Evolutionary conservation across 2,888 invertebrate species (phyloP).

Genomic region (Yponomeuta cagnagella): DNA sequence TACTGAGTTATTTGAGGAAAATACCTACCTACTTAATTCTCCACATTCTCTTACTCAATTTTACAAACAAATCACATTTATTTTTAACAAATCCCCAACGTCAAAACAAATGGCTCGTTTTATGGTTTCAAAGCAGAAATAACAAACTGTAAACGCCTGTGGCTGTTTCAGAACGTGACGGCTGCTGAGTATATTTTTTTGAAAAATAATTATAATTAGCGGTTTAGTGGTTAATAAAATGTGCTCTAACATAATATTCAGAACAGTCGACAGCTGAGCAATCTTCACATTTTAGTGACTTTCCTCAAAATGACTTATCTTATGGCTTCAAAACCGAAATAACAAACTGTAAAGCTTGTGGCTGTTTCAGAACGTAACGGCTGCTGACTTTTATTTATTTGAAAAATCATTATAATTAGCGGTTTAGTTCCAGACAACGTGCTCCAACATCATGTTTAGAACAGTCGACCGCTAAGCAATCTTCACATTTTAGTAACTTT

Average conservation of each 20-base stretch:
- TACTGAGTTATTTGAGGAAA: too few species aligned
- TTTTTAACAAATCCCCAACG: neutral
- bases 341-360: neutral
- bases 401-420: neutral
- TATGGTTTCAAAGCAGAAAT: constrained; percentile 1
- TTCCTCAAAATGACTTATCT: neutral
- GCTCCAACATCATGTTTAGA: neutral
- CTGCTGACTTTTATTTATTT: neutral
- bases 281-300: too few species aligned
- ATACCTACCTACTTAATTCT: too few species aligned
- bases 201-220: neutral
- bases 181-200: neutral
- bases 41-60: too few species aligned
- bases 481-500: too few species aligned
- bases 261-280: too few species aligned
- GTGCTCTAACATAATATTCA: neutral
- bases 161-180: neutral
- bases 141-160: neutral
- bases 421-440: neutral
- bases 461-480: too few species aligned
- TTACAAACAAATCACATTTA: too few species aligned
- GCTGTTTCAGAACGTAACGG: neutral
- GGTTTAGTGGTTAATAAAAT: neutral
- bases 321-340: neutral
- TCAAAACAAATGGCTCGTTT: neutral